Evolutionary conservation across 30 jellyfish, hydroid and myxozoan genomes (phyloP), one percentile per base, ranked within the genome.

Genomic region (Aurelia coerulea): DNA sequence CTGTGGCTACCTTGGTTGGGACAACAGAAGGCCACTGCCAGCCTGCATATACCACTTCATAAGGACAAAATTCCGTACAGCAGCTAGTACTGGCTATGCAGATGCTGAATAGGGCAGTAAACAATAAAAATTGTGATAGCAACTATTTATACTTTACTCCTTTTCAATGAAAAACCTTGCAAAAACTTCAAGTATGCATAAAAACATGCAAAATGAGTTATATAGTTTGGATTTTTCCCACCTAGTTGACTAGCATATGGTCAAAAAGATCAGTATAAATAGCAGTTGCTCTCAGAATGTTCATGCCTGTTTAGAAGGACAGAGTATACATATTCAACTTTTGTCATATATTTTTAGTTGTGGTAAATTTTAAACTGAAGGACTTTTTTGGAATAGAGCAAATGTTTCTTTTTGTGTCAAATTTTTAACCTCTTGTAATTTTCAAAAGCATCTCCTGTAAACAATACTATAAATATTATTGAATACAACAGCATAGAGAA

Each of bases 31-130:
- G 74, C 10, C 13, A 63, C 39, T 81, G 75, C 90, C 73, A 46
- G 83, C 90, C 17, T 81, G 90, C 70, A 68, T 81, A 18, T 81
- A 81, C 68, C 80, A 65, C n/a, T 14, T 10, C 83, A 39, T 81
- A 23, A 53, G 83, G 62, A 5, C 66, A 39, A 65, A 50, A 41
- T 79, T 19, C 70, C 49, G 32, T 16, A 59, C 79, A 31, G 69
- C 39, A n/a, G 62, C 51, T 31, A 58, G 56, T 14, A 18, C 42
- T 14, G 87, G 87, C 37, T 76, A 52, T 37, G 67, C 64, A 53
- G 81, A 37, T 33, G 14, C 41, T 65, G 75, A 65, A 65, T 65
- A 65, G 14, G 75, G 37, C 52, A 11, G 32, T n/a, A 65, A 15
- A 42, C 75, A 65, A 18, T 65, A 65, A 65, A 4, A 15, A 18